phyloP scores from a whole-genome alignment of 2,113 vertebrate genomes.

The Terrapene triunguis region DNA sequence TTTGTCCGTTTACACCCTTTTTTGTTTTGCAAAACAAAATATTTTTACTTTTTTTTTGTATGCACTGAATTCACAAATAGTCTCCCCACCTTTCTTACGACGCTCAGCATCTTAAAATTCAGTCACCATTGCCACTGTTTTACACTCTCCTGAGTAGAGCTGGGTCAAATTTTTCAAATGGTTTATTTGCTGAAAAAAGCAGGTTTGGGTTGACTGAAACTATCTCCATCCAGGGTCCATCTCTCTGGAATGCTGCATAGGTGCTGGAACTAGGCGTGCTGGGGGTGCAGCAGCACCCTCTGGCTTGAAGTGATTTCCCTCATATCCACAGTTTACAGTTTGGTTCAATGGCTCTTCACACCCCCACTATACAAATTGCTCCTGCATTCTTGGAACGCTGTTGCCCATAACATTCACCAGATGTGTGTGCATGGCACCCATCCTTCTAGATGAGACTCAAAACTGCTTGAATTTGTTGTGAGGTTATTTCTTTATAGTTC shows the following conservation, averaged over 20 bases:
- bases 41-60: background rate
- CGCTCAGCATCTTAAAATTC: background rate
- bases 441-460: background rate
- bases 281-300: too few species aligned
- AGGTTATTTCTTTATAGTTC: background rate
- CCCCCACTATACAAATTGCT: too few species aligned
- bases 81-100: background rate
- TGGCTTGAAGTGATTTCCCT: too few species aligned
- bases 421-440: fast-evolving
- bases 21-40: background rate
- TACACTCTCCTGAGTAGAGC: background rate
- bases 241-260: background rate
- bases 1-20: background rate
- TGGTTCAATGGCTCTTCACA: too few species aligned
- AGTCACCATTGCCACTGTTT: background rate
- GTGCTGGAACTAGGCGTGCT: too few species aligned
- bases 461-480: background rate
- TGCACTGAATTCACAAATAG: background rate
- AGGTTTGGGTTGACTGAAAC: background rate
- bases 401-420: background rate
- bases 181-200: background rate
- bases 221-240: background rate
- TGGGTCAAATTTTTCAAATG: background rate
- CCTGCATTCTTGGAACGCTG: background rate
- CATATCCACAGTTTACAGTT: too few species aligned